Percentiles rank a stretch among this genome's conserved stretches.
Conservation (phyloP, 2,113 vertebrate genomes). For the Mellivora capensis region DNA sequence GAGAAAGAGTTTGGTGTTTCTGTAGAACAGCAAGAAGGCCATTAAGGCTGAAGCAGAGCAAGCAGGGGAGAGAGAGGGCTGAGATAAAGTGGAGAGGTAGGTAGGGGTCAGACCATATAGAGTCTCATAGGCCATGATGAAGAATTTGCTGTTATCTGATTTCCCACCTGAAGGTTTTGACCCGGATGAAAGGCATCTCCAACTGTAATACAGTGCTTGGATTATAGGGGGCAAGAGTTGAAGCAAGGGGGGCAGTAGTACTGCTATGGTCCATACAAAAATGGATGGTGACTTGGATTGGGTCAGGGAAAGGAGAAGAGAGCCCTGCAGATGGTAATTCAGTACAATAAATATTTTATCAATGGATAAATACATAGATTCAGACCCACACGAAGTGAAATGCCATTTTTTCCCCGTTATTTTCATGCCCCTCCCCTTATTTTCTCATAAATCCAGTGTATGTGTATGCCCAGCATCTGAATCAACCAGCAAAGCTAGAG, state of each 20-base stretch:
- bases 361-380: not conserved
- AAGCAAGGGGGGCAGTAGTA: not conserved
- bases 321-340: not conserved
- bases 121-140: not conserved
- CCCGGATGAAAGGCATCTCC: not conserved
- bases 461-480: not conserved
- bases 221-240: not conserved
- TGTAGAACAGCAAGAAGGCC: not conserved
- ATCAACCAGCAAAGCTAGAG: not conserved
- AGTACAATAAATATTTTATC: constrained; percentile 9
- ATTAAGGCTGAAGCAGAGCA: not conserved
- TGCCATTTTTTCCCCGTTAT: not conserved
- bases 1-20: not conserved
- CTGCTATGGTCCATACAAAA: not conserved
- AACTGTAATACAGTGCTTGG: not conserved
- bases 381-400: not conserved
- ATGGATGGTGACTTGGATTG: not conserved
- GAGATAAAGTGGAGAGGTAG: not conserved
- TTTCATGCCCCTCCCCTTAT: not conserved
- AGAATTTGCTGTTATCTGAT: not conserved
- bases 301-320: not conserved
- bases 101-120: not conserved
- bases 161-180: not conserved
- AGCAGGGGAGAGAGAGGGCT: not conserved
- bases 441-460: not conserved